A percentile compares a stretch with the other conserved stretches of the same genome.
phyloP scores from a whole-genome alignment of 92 coral and sea anemone species.

The Phenganax marumi region DNA sequence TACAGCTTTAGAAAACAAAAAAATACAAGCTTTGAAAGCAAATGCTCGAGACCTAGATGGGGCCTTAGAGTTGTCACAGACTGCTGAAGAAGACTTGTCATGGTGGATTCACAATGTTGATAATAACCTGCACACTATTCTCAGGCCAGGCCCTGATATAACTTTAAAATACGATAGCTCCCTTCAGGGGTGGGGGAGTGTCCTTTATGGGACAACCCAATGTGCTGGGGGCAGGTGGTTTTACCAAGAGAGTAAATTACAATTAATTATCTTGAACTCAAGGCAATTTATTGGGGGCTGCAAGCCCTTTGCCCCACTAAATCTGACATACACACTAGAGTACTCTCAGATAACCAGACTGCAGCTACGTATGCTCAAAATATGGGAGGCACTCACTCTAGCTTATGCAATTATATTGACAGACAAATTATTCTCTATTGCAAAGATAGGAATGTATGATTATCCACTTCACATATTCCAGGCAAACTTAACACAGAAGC shows the following conservation, averaged over 20 bases:
- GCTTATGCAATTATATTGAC: slow-evolving; percentile 46
- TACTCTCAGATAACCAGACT: slow-evolving; percentile 38
- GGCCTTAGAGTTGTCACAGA: too few species aligned
- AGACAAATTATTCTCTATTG: slow-evolving; percentile 46
- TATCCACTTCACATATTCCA: slow-evolving; percentile 60
- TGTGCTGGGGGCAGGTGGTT: slow-evolving; percentile 51
- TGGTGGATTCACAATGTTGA: too few species aligned
- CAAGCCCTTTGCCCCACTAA: slow-evolving; percentile 27
- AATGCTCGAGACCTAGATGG: too few species aligned
- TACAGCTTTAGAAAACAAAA: too few species aligned
- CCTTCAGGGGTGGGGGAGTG: too few species aligned
- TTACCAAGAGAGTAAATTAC: slow-evolving; percentile 7
- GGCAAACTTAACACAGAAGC: too few species aligned
- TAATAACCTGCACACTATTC: slow-evolving; percentile 30
- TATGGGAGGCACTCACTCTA: slow-evolving; percentile 18
- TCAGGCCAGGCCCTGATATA: background rate
- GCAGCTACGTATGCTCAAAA: background rate
- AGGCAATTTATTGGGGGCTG: slow-evolving; percentile 42
- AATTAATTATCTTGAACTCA: slow-evolving; percentile 52
- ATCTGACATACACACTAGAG: slow-evolving; percentile 15
- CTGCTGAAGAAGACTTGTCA: too few species aligned
- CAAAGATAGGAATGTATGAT: slow-evolving; percentile 42
- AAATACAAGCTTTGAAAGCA: too few species aligned
- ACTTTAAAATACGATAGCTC: slow-evolving; percentile 52
- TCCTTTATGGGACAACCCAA: slow-evolving; percentile 34